phyloP scores from a whole-genome alignment of 2,797 vertebrate species.

The Balearica regulorum region DNA sequence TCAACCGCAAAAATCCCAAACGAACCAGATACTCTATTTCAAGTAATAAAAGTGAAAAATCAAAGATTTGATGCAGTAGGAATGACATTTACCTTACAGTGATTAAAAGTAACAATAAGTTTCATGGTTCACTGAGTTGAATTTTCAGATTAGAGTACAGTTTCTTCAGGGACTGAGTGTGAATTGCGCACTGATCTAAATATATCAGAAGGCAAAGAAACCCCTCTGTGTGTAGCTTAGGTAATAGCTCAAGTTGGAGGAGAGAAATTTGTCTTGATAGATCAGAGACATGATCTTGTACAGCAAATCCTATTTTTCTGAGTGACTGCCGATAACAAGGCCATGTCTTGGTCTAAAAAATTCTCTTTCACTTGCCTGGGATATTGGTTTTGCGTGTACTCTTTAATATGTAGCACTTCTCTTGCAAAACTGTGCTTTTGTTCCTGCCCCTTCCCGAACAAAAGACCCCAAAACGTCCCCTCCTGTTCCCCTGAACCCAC shows the following conservation, averaged over 20 bases:
- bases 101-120: conserved; percentile 42
- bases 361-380: neutral
- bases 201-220: conserved; percentile 33
- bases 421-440: neutral
- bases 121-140: neutral
- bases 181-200: conserved; percentile 8
- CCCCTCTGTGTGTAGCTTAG: conserved; percentile 19
- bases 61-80: neutral
- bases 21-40: neutral
- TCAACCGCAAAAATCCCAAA: neutral
- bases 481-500: neutral
- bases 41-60: neutral
- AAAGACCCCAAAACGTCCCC: neutral
- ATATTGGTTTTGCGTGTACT: neutral
- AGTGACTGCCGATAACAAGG: neutral
- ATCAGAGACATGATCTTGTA: conserved; percentile 15
- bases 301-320: conserved; percentile 27
- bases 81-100: neutral
- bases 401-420: neutral
- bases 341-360: neutral
- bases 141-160: conserved; percentile 3
- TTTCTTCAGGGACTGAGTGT: conserved; percentile 20
- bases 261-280: conserved; percentile 45
- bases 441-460: neutral
- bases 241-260: conserved; percentile 30